Base-by-base conservation (phyloP, 2,888 invertebrate genomes). In the Operophtera brumata region DNA sequence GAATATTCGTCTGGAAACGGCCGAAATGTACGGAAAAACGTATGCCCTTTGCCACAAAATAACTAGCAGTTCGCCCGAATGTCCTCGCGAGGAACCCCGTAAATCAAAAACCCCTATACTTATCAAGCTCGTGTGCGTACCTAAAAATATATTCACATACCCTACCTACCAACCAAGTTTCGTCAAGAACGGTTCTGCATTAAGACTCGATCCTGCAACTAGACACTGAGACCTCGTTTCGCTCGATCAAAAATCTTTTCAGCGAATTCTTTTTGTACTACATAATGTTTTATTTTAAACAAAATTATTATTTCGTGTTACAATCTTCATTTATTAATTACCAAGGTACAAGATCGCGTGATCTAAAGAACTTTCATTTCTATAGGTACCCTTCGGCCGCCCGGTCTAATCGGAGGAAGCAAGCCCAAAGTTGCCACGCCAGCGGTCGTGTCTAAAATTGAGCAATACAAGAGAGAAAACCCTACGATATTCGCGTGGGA, bases 401-500 rank as follows among this genome's bases (percentile, higher is more conserved):
- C 97, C 26, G 97, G 97, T 12, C 91, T 97, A 68, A 97, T 97
- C 69, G 97, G 98, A 52, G 98, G 98, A 63, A 97, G 97, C 84
- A 98, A 98, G 86, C 98, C 98, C 4, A 98, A 99, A 90, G 99
- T 99, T 55, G 99, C 99, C 53, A 99, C 99, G 28, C 99, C 99
- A 14, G 95, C 96, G 10, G 99, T 99, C 47, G 98, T 99, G 58
- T 96, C 97, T 62, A 99, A 98, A 92, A 99, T 99, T 77, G 99
- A 99, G 87, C 97, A 98, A 85, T 98, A 99, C 93, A 99, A 99
- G 91, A 90, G 97, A 70, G 98, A 99, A 84, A 99, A 99, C 86
- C 98, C 99, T 3, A 99, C 99, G 57, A 98, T 99, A 77, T 99
- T 99, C 84, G 99, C 99, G 42, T 99, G 99, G 99, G 99, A 99